phyloP scores from a whole-genome alignment of 2,113 vertebrate species.

The Connochaetes taurinus region DNA sequence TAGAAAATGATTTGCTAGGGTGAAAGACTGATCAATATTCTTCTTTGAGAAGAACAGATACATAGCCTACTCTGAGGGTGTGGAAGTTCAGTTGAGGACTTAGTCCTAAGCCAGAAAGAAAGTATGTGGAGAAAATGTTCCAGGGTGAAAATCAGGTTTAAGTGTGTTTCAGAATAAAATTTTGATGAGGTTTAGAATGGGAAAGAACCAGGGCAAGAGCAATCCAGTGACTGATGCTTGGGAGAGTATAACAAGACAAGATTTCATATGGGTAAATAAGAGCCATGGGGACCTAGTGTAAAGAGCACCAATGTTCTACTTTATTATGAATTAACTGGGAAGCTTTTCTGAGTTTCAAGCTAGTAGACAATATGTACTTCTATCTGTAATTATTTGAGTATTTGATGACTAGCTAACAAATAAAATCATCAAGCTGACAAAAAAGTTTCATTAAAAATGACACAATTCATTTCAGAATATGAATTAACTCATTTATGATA shows the following conservation, averaged over 20 bases:
- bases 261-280: background rate
- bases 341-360: background rate
- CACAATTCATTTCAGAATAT: background rate
- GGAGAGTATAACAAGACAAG: background rate
- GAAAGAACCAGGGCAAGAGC: background rate
- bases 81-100: background rate
- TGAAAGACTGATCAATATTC: background rate
- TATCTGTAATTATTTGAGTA: background rate
- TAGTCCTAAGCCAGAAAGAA: background rate
- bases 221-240: background rate
- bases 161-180: background rate
- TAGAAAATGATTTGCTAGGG: background rate
- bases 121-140: background rate
- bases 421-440: background rate
- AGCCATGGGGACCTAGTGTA: background rate
- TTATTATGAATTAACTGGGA: background rate
- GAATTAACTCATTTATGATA: background rate
- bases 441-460: background rate
- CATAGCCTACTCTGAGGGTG: fast-evolving
- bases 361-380: background rate
- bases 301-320: background rate
- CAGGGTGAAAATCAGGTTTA: background rate
- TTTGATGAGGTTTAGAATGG: background rate
- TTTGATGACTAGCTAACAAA: background rate
- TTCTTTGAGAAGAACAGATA: background rate